Base-by-base conservation (phyloP, 2,888 invertebrate species). In the Alloplasta piceator region DNA sequence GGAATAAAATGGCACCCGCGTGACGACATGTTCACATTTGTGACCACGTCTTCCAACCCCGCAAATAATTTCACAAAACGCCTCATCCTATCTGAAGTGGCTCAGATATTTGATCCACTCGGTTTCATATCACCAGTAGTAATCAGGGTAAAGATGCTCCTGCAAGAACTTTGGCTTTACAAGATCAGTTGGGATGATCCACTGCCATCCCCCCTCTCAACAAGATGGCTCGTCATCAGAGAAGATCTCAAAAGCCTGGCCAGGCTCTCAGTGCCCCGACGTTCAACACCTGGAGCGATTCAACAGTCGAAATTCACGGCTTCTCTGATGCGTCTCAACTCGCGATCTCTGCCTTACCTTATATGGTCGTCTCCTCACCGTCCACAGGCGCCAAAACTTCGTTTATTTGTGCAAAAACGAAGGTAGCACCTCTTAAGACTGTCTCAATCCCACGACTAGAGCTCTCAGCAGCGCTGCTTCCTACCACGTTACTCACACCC, bases 391-490 rank as follows among this genome's bases (percentile, higher is more conserved):
- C 5, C 5, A 39, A 14, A 3, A 0, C 10, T 3, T 48, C 75
- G 0, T 9, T 84, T 1, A 38, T 83, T 0, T 55, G 55, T n/a
- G 61, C 82, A 6, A 83, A 84, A 10, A 71, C 80, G 0, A 79
- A 76, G 12, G 80, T 84, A 0, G 78, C 83, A 0, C 82, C 82
- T 0, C 58, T 85, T 4, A 85, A 80, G 63, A 48, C 64, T 26
- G 72, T 82, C 5, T 80, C 87, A 0, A 74, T 88, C n/a, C 85
- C 86, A 4, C 70, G 87, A 5, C 76, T 88, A 12, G 86, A 88
- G 52, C 73, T 89, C 12, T 79, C 83, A 7, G 83, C 79, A 16
- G 84, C 83, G 6, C n/a, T 80, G 12, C 43, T 86, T 6, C 77
- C 83, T 0, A 48, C 84, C 0, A 72, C 60, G 48, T 61, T 84